Percentiles rank a stretch among this genome's conserved stretches.
Evolutionary conservation across 2,797 vertebrate species (phyloP).

Genomic region (Columba guinea): DNA sequence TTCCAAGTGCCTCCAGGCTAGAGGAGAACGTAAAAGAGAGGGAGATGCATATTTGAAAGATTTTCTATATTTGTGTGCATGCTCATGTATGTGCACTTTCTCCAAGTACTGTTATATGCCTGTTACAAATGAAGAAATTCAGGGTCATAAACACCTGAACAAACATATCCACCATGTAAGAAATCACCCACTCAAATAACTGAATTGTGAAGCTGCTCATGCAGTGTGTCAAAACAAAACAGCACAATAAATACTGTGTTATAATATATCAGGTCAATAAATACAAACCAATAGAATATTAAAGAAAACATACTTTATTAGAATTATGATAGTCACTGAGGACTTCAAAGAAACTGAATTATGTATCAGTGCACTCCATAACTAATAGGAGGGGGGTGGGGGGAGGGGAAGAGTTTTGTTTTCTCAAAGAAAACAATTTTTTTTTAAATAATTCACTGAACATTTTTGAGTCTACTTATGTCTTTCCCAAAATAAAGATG

Average conservation of each 20-base stretch:
- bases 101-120: neutral
- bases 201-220: neutral
- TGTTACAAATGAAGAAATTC: neutral
- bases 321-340: neutral
- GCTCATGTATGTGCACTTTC: neutral
- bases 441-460: neutral
- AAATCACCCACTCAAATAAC: neutral
- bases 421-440: neutral
- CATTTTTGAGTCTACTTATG: neutral
- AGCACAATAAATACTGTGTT: neutral
- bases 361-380: neutral
- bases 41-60: neutral
- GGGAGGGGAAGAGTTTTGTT: neutral
- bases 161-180: neutral
- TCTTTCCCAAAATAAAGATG: neutral
- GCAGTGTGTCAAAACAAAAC: neutral
- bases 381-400: neutral
- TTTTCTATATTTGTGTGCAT: neutral
- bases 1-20: neutral
- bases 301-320: neutral
- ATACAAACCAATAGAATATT: constrained; percentile 8
- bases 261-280: constrained; percentile 11
- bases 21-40: neutral
- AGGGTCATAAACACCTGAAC: neutral
- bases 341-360: neutral